These are phyloP conservation scores for Apotomis betuletana DNA, from an alignment of 2,888 invertebrate genomes.

Conservation along the genomic window DNA sequence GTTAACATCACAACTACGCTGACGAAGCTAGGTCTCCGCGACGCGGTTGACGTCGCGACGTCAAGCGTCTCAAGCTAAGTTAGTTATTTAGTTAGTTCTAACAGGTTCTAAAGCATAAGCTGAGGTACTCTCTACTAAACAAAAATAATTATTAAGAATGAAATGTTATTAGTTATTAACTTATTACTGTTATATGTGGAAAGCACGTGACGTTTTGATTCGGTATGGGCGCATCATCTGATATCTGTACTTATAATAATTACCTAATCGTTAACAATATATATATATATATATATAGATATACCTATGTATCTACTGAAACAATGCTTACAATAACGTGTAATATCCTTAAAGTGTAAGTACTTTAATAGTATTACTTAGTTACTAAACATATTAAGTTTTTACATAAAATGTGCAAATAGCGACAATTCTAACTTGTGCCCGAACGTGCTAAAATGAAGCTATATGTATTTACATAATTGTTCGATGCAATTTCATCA, in stretches of 20 bases:
- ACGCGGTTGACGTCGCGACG: no score
- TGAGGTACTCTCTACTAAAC: not conserved
- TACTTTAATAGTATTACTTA: not conserved
- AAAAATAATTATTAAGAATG: not conserved
- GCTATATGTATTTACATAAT: not conserved
- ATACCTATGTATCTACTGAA: not conserved
- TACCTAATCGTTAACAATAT: not conserved
- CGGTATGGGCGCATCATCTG: not conserved
- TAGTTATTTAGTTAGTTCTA: constrained; percentile 7
- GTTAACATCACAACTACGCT: not conserved
- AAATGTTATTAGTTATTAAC: not conserved
- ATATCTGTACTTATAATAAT: not conserved
- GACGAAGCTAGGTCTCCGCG: not conserved
- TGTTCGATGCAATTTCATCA: no score
- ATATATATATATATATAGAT: not conserved
- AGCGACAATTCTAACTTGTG: no score
- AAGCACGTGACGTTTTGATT: not conserved
- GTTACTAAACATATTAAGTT: no score
- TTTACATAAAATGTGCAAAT: no score
- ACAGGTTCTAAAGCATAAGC: constrained; percentile 15
- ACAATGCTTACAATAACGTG: not conserved
- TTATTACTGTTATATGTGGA: constrained; percentile 3
- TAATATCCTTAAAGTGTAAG: not conserved
- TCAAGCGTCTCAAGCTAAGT: not conserved
- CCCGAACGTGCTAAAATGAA: not conserved